A percentile compares a stretch with the other conserved stretches of the same genome.
These are phyloP conservation scores for Hiodon tergisus DNA, from an alignment of 2,113 vertebrate genomes.

Conservation along the genomic window DNA sequence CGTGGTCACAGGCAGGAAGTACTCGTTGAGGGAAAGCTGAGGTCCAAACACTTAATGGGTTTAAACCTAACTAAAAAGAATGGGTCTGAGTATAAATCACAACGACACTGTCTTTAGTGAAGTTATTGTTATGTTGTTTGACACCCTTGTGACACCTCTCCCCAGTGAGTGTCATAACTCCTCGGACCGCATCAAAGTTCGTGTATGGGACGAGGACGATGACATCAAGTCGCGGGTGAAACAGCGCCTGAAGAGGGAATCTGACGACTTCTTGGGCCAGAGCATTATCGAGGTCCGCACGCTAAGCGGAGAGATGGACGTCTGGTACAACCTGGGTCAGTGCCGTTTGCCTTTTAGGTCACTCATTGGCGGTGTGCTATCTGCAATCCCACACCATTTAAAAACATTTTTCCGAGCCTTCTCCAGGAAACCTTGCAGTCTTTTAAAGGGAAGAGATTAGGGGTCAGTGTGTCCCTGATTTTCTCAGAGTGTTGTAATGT, in stretches of 20 bases:
- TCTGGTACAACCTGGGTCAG: conserved; percentile 98
- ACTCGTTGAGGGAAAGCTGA: too few species aligned
- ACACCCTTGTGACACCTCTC: neutral
- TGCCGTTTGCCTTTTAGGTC: neutral
- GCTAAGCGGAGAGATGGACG: conserved; percentile 95
- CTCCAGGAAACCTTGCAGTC: neutral
- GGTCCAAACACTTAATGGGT: too few species aligned
- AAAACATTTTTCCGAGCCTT: too few species aligned
- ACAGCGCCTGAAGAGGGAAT: conserved; percentile 92
- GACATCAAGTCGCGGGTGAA: conserved; percentile 97
- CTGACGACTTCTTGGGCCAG: conserved; percentile 94
- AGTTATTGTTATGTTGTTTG: neutral
- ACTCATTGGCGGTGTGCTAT: accelerated
- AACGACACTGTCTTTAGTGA: too few species aligned
- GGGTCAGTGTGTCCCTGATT: too few species aligned
- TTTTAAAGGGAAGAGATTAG: too few species aligned
- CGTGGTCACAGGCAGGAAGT: too few species aligned
- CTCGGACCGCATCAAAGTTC: conserved; percentile 94
- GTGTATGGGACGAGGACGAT: conserved; percentile 97
- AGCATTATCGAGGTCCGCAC: conserved; percentile 97
- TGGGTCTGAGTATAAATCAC: too few species aligned
- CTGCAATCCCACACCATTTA: too few species aligned
- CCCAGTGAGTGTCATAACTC: conserved; percentile 97
- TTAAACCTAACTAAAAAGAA: too few species aligned
- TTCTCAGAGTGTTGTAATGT: too few species aligned